These are phyloP conservation scores for Tragelaphus buxtoni DNA, from an alignment of 2,113 vertebrate species.

Conservation along the genomic window DNA sequence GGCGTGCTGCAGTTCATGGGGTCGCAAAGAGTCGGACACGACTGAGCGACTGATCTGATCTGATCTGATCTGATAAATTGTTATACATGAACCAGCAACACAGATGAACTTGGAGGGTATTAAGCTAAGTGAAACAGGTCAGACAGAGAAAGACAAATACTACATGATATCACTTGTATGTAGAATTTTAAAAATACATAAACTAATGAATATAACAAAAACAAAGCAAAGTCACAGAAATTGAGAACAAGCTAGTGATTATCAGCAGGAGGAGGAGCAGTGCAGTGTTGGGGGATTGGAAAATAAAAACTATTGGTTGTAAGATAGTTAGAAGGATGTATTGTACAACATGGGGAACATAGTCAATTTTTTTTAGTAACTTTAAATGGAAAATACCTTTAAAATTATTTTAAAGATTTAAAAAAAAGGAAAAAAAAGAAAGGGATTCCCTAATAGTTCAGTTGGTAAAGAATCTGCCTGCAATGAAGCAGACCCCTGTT, in stretches of 20 bases:
- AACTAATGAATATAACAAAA: not conserved
- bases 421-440: not conserved
- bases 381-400: not conserved
- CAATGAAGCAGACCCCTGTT: not conserved
- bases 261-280: not conserved
- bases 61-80: too few relatives aligned
- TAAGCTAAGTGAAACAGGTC: not conserved
- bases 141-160: not conserved
- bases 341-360: not conserved
- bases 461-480: not conserved
- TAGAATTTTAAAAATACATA: not conserved
- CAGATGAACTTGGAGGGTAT: not conserved
- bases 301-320: not conserved
- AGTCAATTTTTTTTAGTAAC: not conserved
- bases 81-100: not conserved
- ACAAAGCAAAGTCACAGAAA: not conserved
- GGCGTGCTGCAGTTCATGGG: too few relatives aligned
- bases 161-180: not conserved
- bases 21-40: too few relatives aligned
- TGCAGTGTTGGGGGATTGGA: not conserved
- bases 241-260: not conserved
- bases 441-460: not conserved
- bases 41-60: too few relatives aligned
- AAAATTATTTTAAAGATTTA: not conserved
- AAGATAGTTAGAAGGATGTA: not conserved